Evolutionary conservation across 2,113 vertebrate species (phyloP).

Genomic region (Catharus fuscescens): DNA sequence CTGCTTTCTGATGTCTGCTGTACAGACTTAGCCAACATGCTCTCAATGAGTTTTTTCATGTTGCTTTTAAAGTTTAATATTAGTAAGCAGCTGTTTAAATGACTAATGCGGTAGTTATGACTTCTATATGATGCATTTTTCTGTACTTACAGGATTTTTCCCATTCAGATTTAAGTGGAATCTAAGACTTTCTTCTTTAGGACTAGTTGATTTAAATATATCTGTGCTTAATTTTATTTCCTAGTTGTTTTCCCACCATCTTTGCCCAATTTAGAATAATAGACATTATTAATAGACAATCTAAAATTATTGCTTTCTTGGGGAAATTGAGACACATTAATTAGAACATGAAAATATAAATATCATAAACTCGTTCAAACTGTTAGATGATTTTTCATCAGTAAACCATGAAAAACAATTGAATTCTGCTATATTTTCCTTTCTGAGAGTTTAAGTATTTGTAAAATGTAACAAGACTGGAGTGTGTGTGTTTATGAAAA

Average conservation of each 20-base stretch:
- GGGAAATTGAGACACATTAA: background rate
- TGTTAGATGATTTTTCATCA: background rate
- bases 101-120: slow-evolving; percentile 34
- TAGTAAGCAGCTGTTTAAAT: slow-evolving; percentile 50
- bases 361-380: background rate
- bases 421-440: background rate
- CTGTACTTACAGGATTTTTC: background rate
- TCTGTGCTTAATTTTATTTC: background rate
- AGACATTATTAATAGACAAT: background rate
- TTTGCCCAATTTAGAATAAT: background rate
- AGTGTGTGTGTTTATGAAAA: background rate
- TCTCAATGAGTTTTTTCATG: background rate
- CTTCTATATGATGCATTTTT: slow-evolving; percentile 19
- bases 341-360: background rate
- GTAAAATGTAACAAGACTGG: background rate
- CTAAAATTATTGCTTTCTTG: background rate
- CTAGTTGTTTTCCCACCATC: background rate
- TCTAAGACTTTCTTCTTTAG: background rate
- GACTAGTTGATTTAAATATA: background rate
- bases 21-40: background rate
- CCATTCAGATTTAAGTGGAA: background rate
- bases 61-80: slow-evolving; percentile 27
- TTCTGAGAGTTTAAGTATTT: background rate
- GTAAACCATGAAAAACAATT: background rate
- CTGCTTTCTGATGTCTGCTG: background rate